These are phyloP conservation scores for Bradypodion pumilum DNA, from an alignment of 2,797 vertebrate species.

Conservation along the genomic window DNA sequence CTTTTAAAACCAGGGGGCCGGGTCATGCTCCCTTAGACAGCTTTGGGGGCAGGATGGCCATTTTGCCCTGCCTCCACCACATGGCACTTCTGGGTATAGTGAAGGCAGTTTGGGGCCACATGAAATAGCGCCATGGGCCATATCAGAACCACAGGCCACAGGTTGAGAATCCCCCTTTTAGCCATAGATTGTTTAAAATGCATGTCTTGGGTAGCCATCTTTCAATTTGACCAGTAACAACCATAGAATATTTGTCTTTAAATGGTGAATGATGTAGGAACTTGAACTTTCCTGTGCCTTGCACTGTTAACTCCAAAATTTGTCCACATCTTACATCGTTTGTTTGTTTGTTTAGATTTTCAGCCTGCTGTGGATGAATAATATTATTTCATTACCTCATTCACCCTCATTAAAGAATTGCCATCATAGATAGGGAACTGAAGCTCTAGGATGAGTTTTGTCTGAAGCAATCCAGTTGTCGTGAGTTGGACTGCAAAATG, in stretches of 20 bases:
- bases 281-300: not conserved
- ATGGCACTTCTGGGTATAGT: no score
- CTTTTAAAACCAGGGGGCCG: no score
- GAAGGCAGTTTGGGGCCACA: no score
- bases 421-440: not conserved
- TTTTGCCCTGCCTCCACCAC: no score
- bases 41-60: no score
- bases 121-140: no score
- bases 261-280: not conserved
- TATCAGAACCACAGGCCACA: no score
- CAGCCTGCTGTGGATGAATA: fast-evolving
- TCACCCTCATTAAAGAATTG: not conserved
- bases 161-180: no score
- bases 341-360: not conserved
- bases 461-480: not conserved
- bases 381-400: not conserved
- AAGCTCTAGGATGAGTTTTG: not conserved
- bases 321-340: not conserved
- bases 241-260: not conserved
- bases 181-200: not conserved
- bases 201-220: not conserved
- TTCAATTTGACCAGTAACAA: not conserved
- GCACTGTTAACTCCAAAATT: not conserved
- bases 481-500: not conserved
- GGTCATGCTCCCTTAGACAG: no score